A percentile compares a stretch with the other conserved stretches of the same genome.
phyloP scores from a whole-genome alignment of 2,113 vertebrate genomes.

The Puffinus mauretanicus region DNA sequence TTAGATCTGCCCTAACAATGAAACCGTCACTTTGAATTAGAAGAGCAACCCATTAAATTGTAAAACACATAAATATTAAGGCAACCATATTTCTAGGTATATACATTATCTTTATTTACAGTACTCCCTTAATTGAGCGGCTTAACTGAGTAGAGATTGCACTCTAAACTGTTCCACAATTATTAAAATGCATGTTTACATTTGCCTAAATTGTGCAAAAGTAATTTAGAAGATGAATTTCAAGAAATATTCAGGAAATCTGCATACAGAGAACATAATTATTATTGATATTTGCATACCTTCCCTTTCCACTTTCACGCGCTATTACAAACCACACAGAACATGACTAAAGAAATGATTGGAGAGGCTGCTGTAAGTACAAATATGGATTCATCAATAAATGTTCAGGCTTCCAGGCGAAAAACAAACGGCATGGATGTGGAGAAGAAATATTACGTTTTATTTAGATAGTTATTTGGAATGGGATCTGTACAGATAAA shows the following conservation, averaged over 20 bases:
- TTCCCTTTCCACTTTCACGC: conserved; percentile 48
- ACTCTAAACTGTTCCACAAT: conserved; percentile 57
- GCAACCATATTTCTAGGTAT: conserved; percentile 20
- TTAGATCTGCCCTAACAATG: conserved; percentile 10
- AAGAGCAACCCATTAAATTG: background rate
- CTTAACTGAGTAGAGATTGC: conserved; percentile 55
- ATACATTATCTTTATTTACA: conserved; percentile 67
- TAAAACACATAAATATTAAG: conserved; percentile 64
- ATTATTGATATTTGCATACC: conserved; percentile 72
- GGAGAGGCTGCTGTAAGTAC: conserved; percentile 58
- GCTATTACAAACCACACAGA: conserved; percentile 57
- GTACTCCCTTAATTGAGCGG: conserved; percentile 40
- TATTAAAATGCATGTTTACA: conserved; percentile 68
- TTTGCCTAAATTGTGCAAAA: conserved; percentile 69
- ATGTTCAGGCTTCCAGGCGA: conserved; percentile 48
- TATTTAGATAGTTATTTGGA: conserved; percentile 67
- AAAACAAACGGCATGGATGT: conserved; percentile 52
- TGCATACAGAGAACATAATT: conserved; percentile 69
- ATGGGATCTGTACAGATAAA: conserved; percentile 63
- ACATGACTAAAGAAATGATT: conserved; percentile 56
- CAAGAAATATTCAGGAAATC: conserved; percentile 68
- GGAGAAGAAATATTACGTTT: conserved; percentile 47
- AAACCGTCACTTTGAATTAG: conserved; percentile 13
- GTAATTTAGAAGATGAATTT: conserved; percentile 73
- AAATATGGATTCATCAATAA: conserved; percentile 70